Evolutionary conservation across 2,888 invertebrate genomes (phyloP).

Genomic region (Sinotaia quadrata): DNA sequence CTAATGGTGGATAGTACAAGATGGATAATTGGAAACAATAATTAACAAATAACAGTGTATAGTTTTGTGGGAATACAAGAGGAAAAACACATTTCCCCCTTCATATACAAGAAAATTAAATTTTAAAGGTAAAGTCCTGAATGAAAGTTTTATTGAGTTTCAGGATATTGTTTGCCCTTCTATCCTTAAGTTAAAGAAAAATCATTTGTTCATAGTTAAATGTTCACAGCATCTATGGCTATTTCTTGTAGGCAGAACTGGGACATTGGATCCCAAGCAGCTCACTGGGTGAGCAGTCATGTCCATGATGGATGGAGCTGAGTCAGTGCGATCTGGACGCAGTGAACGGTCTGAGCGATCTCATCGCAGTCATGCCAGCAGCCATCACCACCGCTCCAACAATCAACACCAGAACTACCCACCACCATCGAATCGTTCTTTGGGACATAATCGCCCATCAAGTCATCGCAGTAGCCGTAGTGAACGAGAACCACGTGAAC

Average conservation of each 20-base stretch:
- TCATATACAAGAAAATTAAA: too few relatives aligned
- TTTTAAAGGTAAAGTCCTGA: too few relatives aligned
- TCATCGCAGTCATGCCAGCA: slow-evolving; percentile 66
- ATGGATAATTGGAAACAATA: too few relatives aligned
- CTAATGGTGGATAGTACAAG: too few relatives aligned
- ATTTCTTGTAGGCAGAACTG: not conserved
- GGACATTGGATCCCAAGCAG: not conserved
- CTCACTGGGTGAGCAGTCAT: not conserved
- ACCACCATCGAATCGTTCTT: not conserved
- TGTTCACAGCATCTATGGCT: not conserved
- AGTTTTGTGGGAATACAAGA: too few relatives aligned
- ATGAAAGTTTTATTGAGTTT: too few relatives aligned
- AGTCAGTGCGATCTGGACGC: slow-evolving; percentile 87
- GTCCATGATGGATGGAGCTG: slow-evolving; percentile 79
- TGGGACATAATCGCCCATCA: slow-evolving; percentile 53
- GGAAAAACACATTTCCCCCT: too few relatives aligned
- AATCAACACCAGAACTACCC: not conserved
- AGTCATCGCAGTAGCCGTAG: slow-evolving; percentile 48
- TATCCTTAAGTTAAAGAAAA: too few relatives aligned
- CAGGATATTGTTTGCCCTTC: too few relatives aligned
- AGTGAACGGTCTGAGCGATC: slow-evolving; percentile 87
- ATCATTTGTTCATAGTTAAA: not conserved
- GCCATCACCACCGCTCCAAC: slow-evolving; percentile 36
- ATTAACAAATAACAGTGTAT: too few relatives aligned
- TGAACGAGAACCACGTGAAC: slow-evolving; percentile 45